These are phyloP conservation scores for Tamias sibiricus DNA, from an alignment of 2,113 vertebrate species.

Conservation along the genomic window DNA sequence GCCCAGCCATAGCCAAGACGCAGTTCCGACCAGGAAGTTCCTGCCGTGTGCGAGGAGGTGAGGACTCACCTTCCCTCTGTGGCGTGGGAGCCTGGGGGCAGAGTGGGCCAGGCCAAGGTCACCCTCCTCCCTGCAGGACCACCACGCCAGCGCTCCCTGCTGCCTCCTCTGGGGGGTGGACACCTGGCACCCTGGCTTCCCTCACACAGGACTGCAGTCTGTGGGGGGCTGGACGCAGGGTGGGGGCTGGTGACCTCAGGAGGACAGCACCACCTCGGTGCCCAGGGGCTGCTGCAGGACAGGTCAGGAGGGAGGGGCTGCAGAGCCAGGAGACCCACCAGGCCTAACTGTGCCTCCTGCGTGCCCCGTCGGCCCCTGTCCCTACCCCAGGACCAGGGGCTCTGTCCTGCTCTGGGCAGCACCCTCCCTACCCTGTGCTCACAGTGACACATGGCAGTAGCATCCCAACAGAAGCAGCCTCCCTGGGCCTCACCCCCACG, in stretches of 20 bases:
- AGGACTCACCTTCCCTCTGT: too few relatives aligned
- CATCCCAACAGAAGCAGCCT: not conserved
- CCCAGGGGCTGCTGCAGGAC: accelerated
- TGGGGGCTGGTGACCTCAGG: not conserved
- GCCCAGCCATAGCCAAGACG: too few relatives aligned
- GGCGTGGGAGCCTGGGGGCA: too few relatives aligned
- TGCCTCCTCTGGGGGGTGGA: not conserved
- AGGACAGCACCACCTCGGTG: accelerated
- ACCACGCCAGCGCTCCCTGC: too few relatives aligned
- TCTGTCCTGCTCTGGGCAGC: not conserved
- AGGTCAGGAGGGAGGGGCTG: not conserved
- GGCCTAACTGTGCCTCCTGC: not conserved
- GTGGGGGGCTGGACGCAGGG: too few relatives aligned
- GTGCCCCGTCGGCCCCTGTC: too few relatives aligned
- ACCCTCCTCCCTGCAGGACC: too few relatives aligned
- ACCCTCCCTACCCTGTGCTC: not conserved
- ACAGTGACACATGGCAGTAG: not conserved
- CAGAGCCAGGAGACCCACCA: not conserved
- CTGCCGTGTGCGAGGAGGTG: too few relatives aligned
- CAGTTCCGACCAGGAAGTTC: too few relatives aligned
- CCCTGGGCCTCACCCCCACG: not conserved
- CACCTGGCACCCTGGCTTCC: not conserved
- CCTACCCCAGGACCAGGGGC: not conserved
- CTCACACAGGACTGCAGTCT: not conserved
- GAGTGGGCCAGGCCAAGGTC: too few relatives aligned